Evolutionary conservation across 2,797 vertebrate species (phyloP).

Genomic region (Columba guinea): DNA sequence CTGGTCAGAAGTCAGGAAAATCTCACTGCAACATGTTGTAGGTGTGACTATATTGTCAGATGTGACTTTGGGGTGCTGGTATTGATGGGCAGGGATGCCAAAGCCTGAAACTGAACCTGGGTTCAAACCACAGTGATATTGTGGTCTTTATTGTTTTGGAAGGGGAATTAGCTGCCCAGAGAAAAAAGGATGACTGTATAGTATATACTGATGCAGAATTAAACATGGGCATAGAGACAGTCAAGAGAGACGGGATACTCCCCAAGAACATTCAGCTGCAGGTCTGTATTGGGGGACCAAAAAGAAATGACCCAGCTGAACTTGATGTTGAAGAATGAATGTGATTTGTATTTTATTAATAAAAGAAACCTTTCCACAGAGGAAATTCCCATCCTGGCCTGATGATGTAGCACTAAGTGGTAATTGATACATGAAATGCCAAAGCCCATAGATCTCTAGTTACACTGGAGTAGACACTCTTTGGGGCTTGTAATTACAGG

Average conservation of each 20-base stretch:
- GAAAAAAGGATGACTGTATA: not conserved
- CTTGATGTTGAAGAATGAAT: not conserved
- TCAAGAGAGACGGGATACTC: slow-evolving; percentile 11
- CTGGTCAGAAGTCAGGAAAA: not conserved
- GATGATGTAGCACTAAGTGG: slow-evolving; percentile 25
- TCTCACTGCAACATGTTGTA: not conserved
- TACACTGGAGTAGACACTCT: slow-evolving; percentile 26
- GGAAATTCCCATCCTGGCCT: slow-evolving; percentile 51
- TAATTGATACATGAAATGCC: slow-evolving; percentile 47
- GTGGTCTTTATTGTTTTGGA: not conserved
- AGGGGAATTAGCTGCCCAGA: not conserved
- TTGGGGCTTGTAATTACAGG: slow-evolving; percentile 48
- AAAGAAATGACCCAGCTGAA: slow-evolving; percentile 24
- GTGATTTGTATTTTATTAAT: slow-evolving; percentile 39
- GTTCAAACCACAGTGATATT: not conserved
- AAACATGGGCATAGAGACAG: not conserved
- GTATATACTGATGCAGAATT: not conserved
- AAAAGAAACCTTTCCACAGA: slow-evolving; percentile 42
- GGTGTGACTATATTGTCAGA: not conserved
- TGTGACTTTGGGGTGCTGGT: not conserved
- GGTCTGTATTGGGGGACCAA: not conserved
- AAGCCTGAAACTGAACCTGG: not conserved
- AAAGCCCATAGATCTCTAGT: slow-evolving; percentile 25
- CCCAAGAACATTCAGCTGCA: not conserved
- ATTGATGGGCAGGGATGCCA: not conserved